Conservation (phyloP, 2,888 invertebrate genomes). For the Pediacus dermestoides region DNA sequence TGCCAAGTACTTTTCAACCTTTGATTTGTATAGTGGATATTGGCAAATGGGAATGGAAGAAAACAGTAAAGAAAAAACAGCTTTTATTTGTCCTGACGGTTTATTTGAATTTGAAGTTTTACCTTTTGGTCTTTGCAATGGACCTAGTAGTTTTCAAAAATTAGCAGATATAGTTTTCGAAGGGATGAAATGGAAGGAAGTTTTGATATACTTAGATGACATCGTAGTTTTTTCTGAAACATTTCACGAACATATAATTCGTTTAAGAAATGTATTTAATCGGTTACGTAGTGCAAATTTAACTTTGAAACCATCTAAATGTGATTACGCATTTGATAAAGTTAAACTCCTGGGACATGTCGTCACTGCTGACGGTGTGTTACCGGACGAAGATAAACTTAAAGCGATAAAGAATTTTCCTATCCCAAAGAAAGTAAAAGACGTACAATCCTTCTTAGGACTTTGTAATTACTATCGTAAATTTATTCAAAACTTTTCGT, state of each 20-base stretch:
- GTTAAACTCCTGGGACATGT: slow-evolving; percentile 18
- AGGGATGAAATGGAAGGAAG: slow-evolving; percentile 9
- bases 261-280: slow-evolving; percentile 13
- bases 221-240: slow-evolving; percentile 13
- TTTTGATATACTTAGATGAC: slow-evolving; percentile 19
- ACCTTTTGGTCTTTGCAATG: slow-evolving; percentile 40
- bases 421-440: slow-evolving; percentile 24
- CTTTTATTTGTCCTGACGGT: slow-evolving; percentile 36
- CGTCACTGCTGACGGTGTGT: slow-evolving; percentile 12
- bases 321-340: slow-evolving; percentile 13
- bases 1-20: slow-evolving; percentile 29
- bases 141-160: slow-evolving; percentile 37
- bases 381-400: slow-evolving; percentile 13
- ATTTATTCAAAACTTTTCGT: slow-evolving; percentile 25
- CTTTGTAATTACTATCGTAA: slow-evolving; percentile 26
- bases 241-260: slow-evolving; percentile 14
- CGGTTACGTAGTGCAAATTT: slow-evolving; percentile 11
- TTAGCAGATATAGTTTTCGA: slow-evolving; percentile 16
- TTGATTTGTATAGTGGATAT: slow-evolving; percentile 36
- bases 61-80: slow-evolving; percentile 34
- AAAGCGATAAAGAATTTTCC: slow-evolving; percentile 31
- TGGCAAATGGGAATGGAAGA: slow-evolving; percentile 35
- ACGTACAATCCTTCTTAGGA: slow-evolving; percentile 25
- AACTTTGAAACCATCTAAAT: slow-evolving; percentile 21
- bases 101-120: slow-evolving; percentile 36